Conservation (phyloP, 2,797 vertebrate genomes). For the Phoeniculus purpureus region DNA sequence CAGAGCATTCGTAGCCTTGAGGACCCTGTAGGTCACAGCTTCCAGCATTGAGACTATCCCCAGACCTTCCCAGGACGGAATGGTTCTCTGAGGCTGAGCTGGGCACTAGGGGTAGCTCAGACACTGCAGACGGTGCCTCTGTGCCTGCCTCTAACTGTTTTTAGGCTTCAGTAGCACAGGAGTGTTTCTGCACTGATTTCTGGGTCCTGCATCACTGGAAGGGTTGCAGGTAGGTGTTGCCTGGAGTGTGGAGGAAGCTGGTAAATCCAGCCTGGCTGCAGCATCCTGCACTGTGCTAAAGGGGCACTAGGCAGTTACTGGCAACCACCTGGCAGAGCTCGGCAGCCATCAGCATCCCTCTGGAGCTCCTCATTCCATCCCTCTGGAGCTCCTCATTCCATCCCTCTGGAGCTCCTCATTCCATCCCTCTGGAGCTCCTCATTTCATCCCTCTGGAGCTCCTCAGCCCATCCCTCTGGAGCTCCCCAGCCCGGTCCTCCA, state of each 20-base stretch:
- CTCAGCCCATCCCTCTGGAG: no score
- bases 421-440: no score
- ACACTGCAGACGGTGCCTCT: background rate
- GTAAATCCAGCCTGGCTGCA: background rate
- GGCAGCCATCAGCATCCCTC: background rate
- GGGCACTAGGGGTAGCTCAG: background rate
- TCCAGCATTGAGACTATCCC: background rate
- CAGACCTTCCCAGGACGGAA: background rate
- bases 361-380: background rate
- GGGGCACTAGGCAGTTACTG: constrained; percentile 2
- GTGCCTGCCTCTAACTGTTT: background rate
- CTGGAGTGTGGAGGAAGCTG: background rate
- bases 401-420: no score
- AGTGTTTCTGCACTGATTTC: background rate
- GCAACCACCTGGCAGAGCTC: background rate
- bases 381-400: no score
- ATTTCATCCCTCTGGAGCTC: no score
- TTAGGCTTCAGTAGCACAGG: background rate
- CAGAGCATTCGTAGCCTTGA: background rate
- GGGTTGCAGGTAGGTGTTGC: background rate
- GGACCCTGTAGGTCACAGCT: background rate
- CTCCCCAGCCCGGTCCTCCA: background rate
- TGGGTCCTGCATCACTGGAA: rapidly evolving
- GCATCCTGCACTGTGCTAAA: background rate
- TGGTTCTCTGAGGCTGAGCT: background rate